Base-by-base conservation (phyloP, 2,888 invertebrate genomes). In the Ectobius pallidus region DNA sequence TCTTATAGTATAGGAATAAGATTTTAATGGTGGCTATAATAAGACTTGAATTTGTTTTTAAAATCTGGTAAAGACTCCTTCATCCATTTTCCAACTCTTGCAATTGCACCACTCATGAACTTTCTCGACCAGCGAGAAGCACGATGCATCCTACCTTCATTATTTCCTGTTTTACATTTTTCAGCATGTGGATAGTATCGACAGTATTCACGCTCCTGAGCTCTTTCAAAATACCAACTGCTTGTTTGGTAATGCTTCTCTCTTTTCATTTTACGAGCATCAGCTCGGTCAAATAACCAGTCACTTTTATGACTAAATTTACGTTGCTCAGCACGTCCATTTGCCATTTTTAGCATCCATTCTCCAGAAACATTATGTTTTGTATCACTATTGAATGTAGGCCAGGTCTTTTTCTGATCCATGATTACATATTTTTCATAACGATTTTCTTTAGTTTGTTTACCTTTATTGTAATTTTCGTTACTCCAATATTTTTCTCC, bases 241-340 rank as follows among this genome's bases (percentile, higher is more conserved):
- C 22, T 14, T 34, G 22, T 62, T 11, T 46, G n/a, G 14, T 27
- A 27, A 3, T 70, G 58, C 11, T 18, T 49, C n/a, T 71, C 65
- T 25, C 71, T 46, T 25, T 39, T 63, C 20, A 63, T n/a, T 63
- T 49, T 63, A n/a, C 71, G 71, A 4, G 71, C 63, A 30, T 63
- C 49, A 11, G 71, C 71, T n/a, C 71, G 71, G 22, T 71, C 71
- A 52, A 71, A 71, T 6, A 65, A 14, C 71, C 71, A 71, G 20
- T 71, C 71, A 65, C 65, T 71, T 39, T 25, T 71, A 20, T 65
- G 63, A 22, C 22, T 32, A 20, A 63, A 34, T 11, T 32, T 63
- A 18, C 71, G 71, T 1, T 46, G 63, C 25, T 62, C 63, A 25
- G 62, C 65, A 25, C 71, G 22, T 4, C 52, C 52, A 18, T 65